Base-by-base conservation (phyloP, 2,888 invertebrate genomes). In the Epistrophella euchroma region DNA sequence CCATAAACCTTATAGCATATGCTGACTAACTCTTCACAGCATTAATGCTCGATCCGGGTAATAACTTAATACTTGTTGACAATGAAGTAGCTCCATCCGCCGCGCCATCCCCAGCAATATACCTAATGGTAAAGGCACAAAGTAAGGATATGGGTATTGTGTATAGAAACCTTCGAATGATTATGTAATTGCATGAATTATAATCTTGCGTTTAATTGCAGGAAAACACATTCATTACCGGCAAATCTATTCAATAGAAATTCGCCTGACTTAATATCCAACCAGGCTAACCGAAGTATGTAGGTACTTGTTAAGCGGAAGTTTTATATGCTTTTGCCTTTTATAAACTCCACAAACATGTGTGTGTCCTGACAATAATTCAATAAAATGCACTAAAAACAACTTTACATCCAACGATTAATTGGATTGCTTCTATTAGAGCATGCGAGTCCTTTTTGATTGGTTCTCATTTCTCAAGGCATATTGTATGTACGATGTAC, bases 31-130 rank as follows among this genome's bases (percentile, higher is more conserved):
- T 45, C 17, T 17, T 45, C 45, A 45, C 7, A 17, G 17, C 45
- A 3, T 45, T 9, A 77, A 66, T 32, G 1, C 50, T 37, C 11
- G 28, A 71, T 83, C 32, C 25, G 35, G 56, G 56, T 84, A 79
- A 84, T 84, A n/a, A n/a, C n/a, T n/a, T n/a, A n/a, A n/a, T 84
- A 79, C 70, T 66, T 71, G 64, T 71, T 75, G 75, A 79, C 79
- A 84, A 79, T 79, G 40, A 35, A 62, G 32, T 4, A 35, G 56
- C n/a, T 56, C 32, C 56, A n/a, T 35, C 4, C 47, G 2, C 32
- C 32, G 32, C n/a, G 4, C 25, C 6, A 32, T 32, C n/a, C n/a
- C n/a, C 32, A 32, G 32, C 1, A 32, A 9, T 13, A n/a, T 43
- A 2, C 10, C 10, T 28, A 15, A 17, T 17, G 56, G 1, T 11